A percentile compares a stretch with the other conserved stretches of the same genome.
phyloP scores from a whole-genome alignment of 2,888 invertebrate genomes.

The Hemicrepidius hirtus region DNA sequence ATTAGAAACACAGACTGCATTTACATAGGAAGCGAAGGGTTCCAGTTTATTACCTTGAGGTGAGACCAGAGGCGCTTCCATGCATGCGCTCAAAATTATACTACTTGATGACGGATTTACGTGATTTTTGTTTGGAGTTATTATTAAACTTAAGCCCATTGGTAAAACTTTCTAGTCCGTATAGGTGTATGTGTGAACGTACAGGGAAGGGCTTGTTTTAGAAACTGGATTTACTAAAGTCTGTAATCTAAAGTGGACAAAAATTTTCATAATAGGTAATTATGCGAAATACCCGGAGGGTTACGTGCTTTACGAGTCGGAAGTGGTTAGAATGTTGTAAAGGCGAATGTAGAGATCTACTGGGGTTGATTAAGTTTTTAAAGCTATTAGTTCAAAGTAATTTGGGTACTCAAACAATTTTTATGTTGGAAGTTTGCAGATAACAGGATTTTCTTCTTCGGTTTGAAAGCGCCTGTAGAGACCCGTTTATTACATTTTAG shows the following conservation, averaged over 20 bases:
- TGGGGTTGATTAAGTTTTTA: slow-evolving; percentile 29
- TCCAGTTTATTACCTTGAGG: slow-evolving; percentile 56
- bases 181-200: background rate
- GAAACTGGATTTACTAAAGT: background rate
- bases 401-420: slow-evolving; percentile 17
- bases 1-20: slow-evolving; percentile 64
- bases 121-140: slow-evolving; percentile 13
- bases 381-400: slow-evolving; percentile 26
- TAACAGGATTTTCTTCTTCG: slow-evolving; percentile 16
- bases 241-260: background rate
- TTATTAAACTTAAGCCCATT: background rate
- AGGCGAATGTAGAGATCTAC: slow-evolving; percentile 9
- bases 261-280: slow-evolving; percentile 17
- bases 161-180: background rate
- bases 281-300: slow-evolving; percentile 11
- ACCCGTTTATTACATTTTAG: slow-evolving; percentile 14
- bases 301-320: slow-evolving; percentile 12
- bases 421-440: slow-evolving; percentile 16
- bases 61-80: slow-evolving; percentile 40
- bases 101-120: slow-evolving; percentile 7
- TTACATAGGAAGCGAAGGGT: slow-evolving; percentile 63
- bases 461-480: slow-evolving; percentile 9
- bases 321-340: slow-evolving; percentile 26
- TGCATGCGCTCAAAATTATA: slow-evolving; percentile 4
- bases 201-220: background rate